Evolutionary conservation across 1,140 invertebrate genomes (phyloP).

Genomic region (Drosophila sulfurigaster): DNA sequence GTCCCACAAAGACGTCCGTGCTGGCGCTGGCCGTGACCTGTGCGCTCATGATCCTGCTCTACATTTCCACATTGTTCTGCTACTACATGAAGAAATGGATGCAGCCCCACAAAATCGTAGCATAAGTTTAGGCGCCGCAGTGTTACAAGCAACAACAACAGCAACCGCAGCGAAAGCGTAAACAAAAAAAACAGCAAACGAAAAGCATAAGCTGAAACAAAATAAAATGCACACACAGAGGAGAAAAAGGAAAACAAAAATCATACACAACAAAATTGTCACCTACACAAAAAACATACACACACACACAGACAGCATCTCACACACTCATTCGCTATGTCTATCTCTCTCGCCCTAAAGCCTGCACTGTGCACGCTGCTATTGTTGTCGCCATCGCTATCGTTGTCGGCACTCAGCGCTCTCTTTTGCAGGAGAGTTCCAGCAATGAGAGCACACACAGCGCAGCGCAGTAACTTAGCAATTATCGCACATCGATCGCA

Average conservation of each 20-base stretch:
- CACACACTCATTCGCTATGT: conserved; percentile 20
- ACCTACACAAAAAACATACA: conserved; percentile 36
- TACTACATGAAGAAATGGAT: conserved; percentile 97
- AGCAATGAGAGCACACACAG: conserved; percentile 31
- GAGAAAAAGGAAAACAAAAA: conserved; percentile 73
- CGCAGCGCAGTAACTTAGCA: conserved; percentile 4
- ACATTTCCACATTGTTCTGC: conserved; percentile 94
- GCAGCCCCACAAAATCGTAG: conserved; percentile 92
- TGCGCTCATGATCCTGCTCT: conserved; percentile 94
- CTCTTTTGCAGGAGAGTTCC: conserved; percentile 29
- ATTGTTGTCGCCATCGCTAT: not conserved
- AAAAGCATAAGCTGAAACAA: conserved; percentile 22
- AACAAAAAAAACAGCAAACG: conserved; percentile 1
- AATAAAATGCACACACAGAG: conserved; percentile 15
- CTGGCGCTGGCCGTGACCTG: conserved; percentile 95
- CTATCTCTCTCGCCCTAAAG: conserved; percentile 19
- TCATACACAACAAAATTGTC: conserved; percentile 72
- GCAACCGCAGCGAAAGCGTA: conserved; percentile 19
- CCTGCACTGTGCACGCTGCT: conserved; percentile 12
- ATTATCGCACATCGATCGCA: conserved; percentile 1
- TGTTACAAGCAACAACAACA: conserved; percentile 18
- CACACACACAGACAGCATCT: conserved; percentile 4
- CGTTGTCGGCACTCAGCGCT: conserved; percentile 30
- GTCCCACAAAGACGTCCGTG: conserved; percentile 95
- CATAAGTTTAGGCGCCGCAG: conserved; percentile 85